phyloP scores from a whole-genome alignment of 2,888 invertebrate species.

The Terebella lapidaria region DNA sequence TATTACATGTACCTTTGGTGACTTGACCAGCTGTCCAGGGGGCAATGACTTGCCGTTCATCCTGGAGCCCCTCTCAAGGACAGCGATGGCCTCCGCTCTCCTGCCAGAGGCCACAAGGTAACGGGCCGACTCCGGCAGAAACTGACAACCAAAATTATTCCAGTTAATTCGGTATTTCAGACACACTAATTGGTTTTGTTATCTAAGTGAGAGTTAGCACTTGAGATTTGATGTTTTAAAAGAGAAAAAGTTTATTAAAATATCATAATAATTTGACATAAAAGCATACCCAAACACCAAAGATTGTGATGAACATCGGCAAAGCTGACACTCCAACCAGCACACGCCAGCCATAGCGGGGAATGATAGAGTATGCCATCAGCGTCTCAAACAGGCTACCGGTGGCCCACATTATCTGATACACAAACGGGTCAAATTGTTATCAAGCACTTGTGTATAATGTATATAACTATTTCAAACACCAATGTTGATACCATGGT shows the following conservation, averaged over 20 bases:
- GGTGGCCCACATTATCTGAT: slow-evolving; percentile 47
- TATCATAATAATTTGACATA: background rate
- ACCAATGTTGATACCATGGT: too few relatives aligned
- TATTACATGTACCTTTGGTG: background rate
- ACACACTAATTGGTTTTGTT: too few relatives aligned
- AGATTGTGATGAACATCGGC: slow-evolving; percentile 36
- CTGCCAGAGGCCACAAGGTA: slow-evolving; percentile 46
- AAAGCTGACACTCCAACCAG: slow-evolving; percentile 43
- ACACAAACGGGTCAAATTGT: too few relatives aligned
- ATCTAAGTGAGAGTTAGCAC: too few relatives aligned
- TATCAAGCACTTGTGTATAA: too few relatives aligned
- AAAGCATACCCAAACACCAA: slow-evolving; percentile 38
- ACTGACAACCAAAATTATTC: slow-evolving; percentile 26
- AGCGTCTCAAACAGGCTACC: slow-evolving; percentile 47
- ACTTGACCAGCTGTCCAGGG: slow-evolving; percentile 25
- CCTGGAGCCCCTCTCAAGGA: slow-evolving; percentile 34
- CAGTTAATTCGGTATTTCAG: too few relatives aligned
- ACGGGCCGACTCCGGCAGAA: slow-evolving; percentile 49
- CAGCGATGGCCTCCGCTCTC: slow-evolving; percentile 34
- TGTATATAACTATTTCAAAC: too few relatives aligned
- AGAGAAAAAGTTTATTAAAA: too few relatives aligned
- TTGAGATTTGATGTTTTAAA: too few relatives aligned
- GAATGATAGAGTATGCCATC: slow-evolving; percentile 41
- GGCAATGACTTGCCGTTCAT: slow-evolving; percentile 36
- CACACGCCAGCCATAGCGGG: slow-evolving; percentile 46